These are phyloP conservation scores for Hucho hucho DNA, from an alignment of 2,113 vertebrate genomes.

Conservation along the genomic window DNA sequence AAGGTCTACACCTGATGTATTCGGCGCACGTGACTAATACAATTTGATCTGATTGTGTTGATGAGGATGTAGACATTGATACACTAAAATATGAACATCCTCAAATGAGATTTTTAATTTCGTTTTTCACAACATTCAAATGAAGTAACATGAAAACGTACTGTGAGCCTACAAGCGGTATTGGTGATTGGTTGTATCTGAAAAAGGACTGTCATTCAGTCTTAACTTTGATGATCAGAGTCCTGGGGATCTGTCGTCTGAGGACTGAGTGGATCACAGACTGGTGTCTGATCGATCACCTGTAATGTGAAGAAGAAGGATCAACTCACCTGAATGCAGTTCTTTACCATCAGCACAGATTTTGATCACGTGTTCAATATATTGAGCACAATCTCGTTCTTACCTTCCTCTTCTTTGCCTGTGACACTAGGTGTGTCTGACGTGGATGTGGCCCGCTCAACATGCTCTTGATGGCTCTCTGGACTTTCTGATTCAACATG, in stretches of 20 bases:
- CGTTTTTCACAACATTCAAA: too few relatives aligned
- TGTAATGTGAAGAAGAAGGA: conserved; percentile 30
- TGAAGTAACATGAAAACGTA: too few relatives aligned
- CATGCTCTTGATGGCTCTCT: conserved; percentile 3
- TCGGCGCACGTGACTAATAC: too few relatives aligned
- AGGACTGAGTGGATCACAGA: conserved; percentile 14
- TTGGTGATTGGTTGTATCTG: too few relatives aligned
- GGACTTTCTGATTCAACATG: conserved; percentile 1
- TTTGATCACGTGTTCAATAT: not conserved
- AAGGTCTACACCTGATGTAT: too few relatives aligned
- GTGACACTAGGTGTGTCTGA: not conserved
- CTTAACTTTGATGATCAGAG: too few relatives aligned
- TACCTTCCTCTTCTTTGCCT: not conserved
- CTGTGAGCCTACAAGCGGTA: too few relatives aligned
- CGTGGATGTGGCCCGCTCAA: not conserved
- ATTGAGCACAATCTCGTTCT: not conserved
- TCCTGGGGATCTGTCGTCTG: conserved; percentile 11
- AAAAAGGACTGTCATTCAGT: too few relatives aligned
- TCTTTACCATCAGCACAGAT: conserved; percentile 8
- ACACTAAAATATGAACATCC: too few relatives aligned
- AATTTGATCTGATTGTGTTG: not conserved
- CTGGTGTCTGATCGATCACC: conserved; percentile 33
- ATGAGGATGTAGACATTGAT: not conserved
- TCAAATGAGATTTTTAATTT: too few relatives aligned
- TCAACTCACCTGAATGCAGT: not conserved